These are phyloP conservation scores for Erithacus rubecula DNA, from an alignment of 2,797 vertebrate species.

Conservation along the genomic window DNA sequence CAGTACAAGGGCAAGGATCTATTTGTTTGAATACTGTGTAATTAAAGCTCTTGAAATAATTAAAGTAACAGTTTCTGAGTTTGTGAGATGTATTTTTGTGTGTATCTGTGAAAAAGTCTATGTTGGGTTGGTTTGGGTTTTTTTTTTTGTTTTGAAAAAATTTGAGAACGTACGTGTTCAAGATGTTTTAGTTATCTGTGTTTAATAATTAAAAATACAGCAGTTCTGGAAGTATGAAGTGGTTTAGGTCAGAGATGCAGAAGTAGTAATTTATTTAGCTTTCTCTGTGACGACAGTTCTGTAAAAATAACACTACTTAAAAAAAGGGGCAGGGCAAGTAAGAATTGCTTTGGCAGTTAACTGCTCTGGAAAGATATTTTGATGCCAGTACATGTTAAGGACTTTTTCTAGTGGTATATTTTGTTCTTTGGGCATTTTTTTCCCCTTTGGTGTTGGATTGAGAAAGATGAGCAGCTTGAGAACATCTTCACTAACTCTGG, in stretches of 20 bases:
- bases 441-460: not conserved
- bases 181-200: not conserved
- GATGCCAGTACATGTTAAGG: not conserved
- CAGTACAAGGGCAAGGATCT: not conserved
- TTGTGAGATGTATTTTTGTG: not conserved
- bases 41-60: not conserved
- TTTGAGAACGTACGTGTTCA: not conserved
- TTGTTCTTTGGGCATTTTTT: not conserved
- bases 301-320: not conserved
- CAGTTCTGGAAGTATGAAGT: not conserved
- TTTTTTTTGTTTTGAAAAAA: not conserved
- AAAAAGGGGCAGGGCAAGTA: rapidly evolving
- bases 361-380: not conserved
- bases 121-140: rapidly evolving
- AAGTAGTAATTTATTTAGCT: not conserved
- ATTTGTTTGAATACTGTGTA: not conserved
- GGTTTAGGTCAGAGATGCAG: not conserved
- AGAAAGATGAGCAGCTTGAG: not conserved
- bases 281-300: not conserved
- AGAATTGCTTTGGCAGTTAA: not conserved
- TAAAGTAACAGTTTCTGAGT: not conserved
- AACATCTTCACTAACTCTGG: not conserved
- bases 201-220: not conserved
- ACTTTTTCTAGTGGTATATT: not conserved
- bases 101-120: not conserved